Percentiles rank a stretch among this genome's conserved stretches.
phyloP scores from a whole-genome alignment of 2,113 vertebrate species.

The Coryphaenoides rupestris region DNA sequence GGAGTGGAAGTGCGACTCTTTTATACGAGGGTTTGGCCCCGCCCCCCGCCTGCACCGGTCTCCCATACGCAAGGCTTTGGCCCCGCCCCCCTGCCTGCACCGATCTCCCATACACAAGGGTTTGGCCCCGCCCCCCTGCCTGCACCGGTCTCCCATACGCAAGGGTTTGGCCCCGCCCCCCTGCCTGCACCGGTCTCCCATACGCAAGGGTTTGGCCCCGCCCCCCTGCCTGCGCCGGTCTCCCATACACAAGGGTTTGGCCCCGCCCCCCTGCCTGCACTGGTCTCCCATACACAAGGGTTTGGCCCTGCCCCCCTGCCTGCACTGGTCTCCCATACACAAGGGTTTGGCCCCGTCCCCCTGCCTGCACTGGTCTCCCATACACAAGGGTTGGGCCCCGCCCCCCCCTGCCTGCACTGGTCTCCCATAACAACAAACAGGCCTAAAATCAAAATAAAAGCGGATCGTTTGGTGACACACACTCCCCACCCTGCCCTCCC shows the following conservation, averaged over 20 bases:
- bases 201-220: slow-evolving; percentile 47
- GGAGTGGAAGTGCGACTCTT: slow-evolving; percentile 64
- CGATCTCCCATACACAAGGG: slow-evolving; percentile 60
- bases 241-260: slow-evolving; percentile 47
- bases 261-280: too few relatives aligned
- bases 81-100: too few relatives aligned
- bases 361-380: slow-evolving; percentile 31
- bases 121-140: too few relatives aligned
- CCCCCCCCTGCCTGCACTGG: slow-evolving; percentile 26
- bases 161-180: too few relatives aligned
- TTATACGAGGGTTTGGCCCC: slow-evolving; percentile 41
- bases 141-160: slow-evolving; percentile 55
- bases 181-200: slow-evolving; percentile 52
- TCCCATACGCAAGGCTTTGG: too few relatives aligned
- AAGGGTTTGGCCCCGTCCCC: slow-evolving; percentile 36
- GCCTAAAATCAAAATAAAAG: slow-evolving; percentile 63
- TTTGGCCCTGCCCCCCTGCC: slow-evolving; percentile 35
- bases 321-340: slow-evolving; percentile 55
- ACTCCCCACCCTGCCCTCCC: slow-evolving; percentile 24
- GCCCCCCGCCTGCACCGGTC: slow-evolving; percentile 38
- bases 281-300: slow-evolving; percentile 51
- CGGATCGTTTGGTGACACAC: slow-evolving; percentile 55
- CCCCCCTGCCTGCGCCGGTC: too few relatives aligned
- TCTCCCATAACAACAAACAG: slow-evolving; percentile 61
- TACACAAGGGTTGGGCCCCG: slow-evolving; percentile 42